phyloP scores from a whole-genome alignment of 2,888 invertebrate genomes.

The Aspidiotus rigidus region DNA sequence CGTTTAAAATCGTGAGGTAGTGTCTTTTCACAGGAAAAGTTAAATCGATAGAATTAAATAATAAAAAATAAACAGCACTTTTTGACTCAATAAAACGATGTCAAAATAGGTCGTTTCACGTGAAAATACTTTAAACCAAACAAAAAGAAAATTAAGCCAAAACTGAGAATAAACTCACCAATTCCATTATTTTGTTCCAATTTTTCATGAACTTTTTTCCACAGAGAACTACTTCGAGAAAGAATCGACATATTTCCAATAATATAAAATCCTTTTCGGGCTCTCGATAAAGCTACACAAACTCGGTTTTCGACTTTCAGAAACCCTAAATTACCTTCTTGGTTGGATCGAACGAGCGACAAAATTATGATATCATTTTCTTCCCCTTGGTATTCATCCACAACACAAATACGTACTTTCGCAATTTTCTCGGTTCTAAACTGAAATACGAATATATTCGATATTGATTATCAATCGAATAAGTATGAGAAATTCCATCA shows the following conservation, averaged over 20 bases:
- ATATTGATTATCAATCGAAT: too few species aligned
- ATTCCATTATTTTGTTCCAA: slow-evolving; percentile 48
- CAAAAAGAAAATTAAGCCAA: too few species aligned
- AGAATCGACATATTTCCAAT: slow-evolving; percentile 61
- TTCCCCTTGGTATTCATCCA: slow-evolving; percentile 75
- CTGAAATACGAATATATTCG: too few species aligned
- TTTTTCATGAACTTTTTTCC: slow-evolving; percentile 49
- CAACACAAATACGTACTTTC: slow-evolving; percentile 44
- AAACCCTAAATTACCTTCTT: slow-evolving; percentile 59
- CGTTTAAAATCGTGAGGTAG: too few species aligned
- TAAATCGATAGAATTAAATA: too few species aligned
- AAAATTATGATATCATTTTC: slow-evolving; percentile 69
- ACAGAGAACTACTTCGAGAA: slow-evolving; percentile 48
- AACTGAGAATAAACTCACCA: slow-evolving; percentile 41
- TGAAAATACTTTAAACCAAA: too few species aligned
- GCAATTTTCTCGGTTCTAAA: too few species aligned
- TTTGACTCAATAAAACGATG: too few species aligned
- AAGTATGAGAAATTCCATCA: too few species aligned
- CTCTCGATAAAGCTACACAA: slow-evolving; percentile 69
- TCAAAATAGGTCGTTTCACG: too few species aligned
- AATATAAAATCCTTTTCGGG: slow-evolving; percentile 58
- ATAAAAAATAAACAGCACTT: too few species aligned
- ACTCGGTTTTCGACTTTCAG: slow-evolving; percentile 59
- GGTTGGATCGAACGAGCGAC: slow-evolving; percentile 68
- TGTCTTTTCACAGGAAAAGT: too few species aligned